Evolutionary conservation across 1,140 invertebrate species (phyloP).

Genomic region (Diorhabda sublineata): DNA sequence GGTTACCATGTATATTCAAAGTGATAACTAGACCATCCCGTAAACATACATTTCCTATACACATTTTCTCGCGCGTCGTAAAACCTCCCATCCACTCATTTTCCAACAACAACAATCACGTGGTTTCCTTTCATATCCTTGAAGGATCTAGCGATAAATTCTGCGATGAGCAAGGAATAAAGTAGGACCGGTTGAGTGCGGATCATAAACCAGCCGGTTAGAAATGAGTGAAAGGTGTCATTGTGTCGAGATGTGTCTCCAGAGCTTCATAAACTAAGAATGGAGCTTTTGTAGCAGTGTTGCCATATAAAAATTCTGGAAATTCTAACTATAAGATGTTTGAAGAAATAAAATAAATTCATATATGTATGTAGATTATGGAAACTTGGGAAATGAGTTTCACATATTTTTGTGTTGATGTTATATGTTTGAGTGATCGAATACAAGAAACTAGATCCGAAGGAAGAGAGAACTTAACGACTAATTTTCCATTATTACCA

Average conservation of each 20-base stretch:
- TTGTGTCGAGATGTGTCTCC: background rate
- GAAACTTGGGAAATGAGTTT: no score
- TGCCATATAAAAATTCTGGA: no score
- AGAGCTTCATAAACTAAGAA: slow-evolving; percentile 2
- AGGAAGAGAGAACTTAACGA: no score
- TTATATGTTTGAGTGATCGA: no score
- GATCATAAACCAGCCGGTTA: slow-evolving; percentile 1
- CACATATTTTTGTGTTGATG: no score
- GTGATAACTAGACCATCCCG: background rate
- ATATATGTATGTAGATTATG: no score
- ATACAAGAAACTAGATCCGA: no score
- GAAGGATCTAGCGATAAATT: background rate
- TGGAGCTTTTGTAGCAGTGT: background rate
- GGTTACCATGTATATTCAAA: no score
- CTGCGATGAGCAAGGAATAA: background rate
- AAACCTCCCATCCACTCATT: background rate
- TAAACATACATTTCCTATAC: background rate
- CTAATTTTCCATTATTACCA: no score
- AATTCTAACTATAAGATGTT: no score
- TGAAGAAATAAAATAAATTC: no score
- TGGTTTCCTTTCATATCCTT: background rate
- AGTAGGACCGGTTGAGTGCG: background rate
- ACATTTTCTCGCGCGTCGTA: background rate
- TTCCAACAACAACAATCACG: background rate
- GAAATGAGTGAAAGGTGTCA: slow-evolving; percentile 1